phyloP scores from a whole-genome alignment of 1,140 invertebrate species.

The Drosophila saltans region DNA sequence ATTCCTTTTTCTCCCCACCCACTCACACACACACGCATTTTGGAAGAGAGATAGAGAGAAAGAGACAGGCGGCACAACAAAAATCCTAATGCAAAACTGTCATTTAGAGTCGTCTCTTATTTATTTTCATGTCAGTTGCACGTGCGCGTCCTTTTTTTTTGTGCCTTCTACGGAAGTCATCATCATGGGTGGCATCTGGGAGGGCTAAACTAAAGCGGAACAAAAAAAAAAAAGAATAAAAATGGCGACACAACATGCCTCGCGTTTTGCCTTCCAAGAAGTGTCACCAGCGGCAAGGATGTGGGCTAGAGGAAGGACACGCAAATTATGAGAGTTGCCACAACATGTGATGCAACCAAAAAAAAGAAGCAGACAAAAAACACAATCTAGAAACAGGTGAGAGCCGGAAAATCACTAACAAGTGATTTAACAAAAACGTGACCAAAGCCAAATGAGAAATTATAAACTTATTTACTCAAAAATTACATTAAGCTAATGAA shows the following conservation, averaged over 20 bases:
- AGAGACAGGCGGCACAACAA: constrained; percentile 13
- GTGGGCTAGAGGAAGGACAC: constrained; percentile 26
- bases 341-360: constrained; percentile 11
- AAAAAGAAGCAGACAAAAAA: not conserved
- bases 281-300: constrained; percentile 22
- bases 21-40: not conserved
- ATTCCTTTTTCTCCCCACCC: constrained; percentile 1
- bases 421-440: constrained; percentile 15
- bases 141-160: constrained; percentile 48
- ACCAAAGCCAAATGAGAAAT: not conserved
- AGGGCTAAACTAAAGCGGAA: not conserved
- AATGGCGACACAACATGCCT: constrained; percentile 33
- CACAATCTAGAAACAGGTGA: not conserved
- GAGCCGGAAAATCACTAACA: constrained; percentile 13
- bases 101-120: constrained; percentile 73
- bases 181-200: constrained; percentile 23
- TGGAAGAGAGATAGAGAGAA: not conserved
- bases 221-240: constrained; percentile 15
- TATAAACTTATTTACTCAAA: not conserved
- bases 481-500: not conserved
- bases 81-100: constrained; percentile 80
- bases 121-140: constrained; percentile 77
- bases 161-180: constrained; percentile 47
- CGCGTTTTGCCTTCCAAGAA: constrained; percentile 19
- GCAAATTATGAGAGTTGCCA: constrained; percentile 52